phyloP scores from a whole-genome alignment of 2,888 invertebrate species.

The Drosophila histrio region DNA sequence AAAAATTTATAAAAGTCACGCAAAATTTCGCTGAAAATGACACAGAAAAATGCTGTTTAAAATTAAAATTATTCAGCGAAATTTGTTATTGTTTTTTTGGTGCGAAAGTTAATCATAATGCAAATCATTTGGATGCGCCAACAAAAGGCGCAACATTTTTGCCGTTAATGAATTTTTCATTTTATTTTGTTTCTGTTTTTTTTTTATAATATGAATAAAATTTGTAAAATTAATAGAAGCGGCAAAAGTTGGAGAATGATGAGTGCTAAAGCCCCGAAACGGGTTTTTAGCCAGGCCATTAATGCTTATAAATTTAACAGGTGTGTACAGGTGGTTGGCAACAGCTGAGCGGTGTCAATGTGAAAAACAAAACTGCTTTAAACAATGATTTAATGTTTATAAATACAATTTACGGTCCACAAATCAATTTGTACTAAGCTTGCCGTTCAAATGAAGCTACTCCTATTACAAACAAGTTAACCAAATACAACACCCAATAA shows the following conservation, averaged over 20 bases:
- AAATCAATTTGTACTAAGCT: slow-evolving; percentile 46
- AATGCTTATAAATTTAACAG: slow-evolving; percentile 46
- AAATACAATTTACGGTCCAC: slow-evolving; percentile 53
- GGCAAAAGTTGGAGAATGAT: slow-evolving; percentile 7
- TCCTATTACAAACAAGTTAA: slow-evolving; percentile 18
- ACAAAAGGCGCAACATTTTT: slow-evolving; percentile 35
- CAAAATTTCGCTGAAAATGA: slow-evolving; percentile 50
- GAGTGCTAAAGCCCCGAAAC: slow-evolving; percentile 30
- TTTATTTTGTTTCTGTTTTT: slow-evolving; percentile 4
- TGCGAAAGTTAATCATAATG: slow-evolving; percentile 37
- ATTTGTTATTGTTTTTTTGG: slow-evolving; percentile 21
- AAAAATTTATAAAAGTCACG: slow-evolving; percentile 41
- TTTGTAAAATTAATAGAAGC: slow-evolving; percentile 23
- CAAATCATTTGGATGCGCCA: slow-evolving; percentile 35
- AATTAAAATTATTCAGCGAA: slow-evolving; percentile 34
- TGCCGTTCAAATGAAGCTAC: slow-evolving; percentile 20
- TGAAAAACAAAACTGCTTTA: slow-evolving; percentile 11
- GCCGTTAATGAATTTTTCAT: slow-evolving; percentile 56
- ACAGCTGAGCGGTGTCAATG: slow-evolving; percentile 25
- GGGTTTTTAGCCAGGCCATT: slow-evolving; percentile 50
- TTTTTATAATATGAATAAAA: slow-evolving; percentile 15
- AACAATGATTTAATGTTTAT: slow-evolving; percentile 66
- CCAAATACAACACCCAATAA: slow-evolving; percentile 21
- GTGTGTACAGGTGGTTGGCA: slow-evolving; percentile 38
- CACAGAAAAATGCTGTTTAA: slow-evolving; percentile 27